Evolutionary conservation across 2,113 vertebrate genomes (phyloP), one percentile per base, ranked within the genome.

Genomic region (Perca fluviatilis): DNA sequence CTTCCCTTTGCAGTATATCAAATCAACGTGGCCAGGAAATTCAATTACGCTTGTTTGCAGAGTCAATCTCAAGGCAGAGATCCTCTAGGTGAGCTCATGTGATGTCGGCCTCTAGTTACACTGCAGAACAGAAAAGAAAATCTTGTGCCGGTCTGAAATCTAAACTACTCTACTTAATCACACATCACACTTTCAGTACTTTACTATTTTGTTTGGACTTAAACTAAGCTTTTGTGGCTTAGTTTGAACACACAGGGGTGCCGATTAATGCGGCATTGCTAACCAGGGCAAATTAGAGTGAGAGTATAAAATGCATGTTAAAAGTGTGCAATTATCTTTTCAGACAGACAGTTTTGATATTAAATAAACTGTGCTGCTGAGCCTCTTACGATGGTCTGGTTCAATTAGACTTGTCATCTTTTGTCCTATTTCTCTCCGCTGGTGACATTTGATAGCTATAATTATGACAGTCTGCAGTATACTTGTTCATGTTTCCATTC

Each of bases 21-120:
- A 77, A 88, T 88, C 79, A 84, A 75, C 21, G 6, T 3, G 50
- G 51, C 51, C 78, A 72, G 82, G 62, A 89, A 92, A 94, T 90
- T 61, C 63, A 73, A 92, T 93, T 93, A 7, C 60, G 83, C 78
- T 76, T 13, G 74, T 87, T 76, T 33, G 21, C 51, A 33, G 50
- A 69, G 30, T 47, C 15, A 49, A 47, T 11, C 47, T 15, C 1
- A 27, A 76, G 70, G 53, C 72, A 4, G 50, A 12, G 70, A 51
- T 64, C 47, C 30, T 40, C 11, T 25, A 33, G 56, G 54, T 40
- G 61, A 80, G 18, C 25, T 46, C 49, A 50, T 54, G 47, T 43
- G 47, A 68, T 23, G 16, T 69, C 46, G 58, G 67, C 64, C 40
- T 82, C 27, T 8, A 14, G 18, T n/a, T 5, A 49, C 18, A 21